Evolutionary conservation across 2,888 invertebrate genomes (phyloP).

Genomic region (Halictus quadricinctus): DNA sequence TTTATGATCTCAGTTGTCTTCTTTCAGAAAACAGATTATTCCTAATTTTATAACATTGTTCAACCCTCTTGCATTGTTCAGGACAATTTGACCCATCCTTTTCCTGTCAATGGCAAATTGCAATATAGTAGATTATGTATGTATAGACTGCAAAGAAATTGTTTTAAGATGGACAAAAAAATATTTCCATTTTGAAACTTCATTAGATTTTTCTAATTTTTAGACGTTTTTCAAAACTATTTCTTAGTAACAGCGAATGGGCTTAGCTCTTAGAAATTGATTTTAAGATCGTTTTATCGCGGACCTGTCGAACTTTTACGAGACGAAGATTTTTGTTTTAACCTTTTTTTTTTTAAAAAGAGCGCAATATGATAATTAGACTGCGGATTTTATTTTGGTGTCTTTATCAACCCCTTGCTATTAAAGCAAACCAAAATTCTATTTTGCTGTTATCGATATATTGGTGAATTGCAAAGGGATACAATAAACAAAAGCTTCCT

Average conservation of each 20-base stretch:
- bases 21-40: background rate
- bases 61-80: background rate
- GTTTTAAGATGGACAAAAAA: background rate
- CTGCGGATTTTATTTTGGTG: background rate
- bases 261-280: background rate
- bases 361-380: background rate
- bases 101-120: too few relatives aligned
- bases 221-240: background rate
- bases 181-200: too few relatives aligned
- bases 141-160: background rate
- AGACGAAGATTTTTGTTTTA: background rate
- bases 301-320: background rate
- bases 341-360: background rate
- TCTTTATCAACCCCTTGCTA: too few relatives aligned
- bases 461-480: too few relatives aligned
- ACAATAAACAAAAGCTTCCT: too few relatives aligned
- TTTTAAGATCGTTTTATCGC: background rate
- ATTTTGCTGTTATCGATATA: too few relatives aligned
- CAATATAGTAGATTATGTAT: background rate
- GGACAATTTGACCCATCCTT: background rate
- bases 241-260: background rate
- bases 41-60: background rate
- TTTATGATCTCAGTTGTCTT: background rate
- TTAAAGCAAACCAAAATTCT: too few relatives aligned
- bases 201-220: background rate